Percentiles rank a stretch among this genome's conserved stretches.
Evolutionary conservation across 2,888 invertebrate species (phyloP).

Genomic region (Papilio demoleus): DNA sequence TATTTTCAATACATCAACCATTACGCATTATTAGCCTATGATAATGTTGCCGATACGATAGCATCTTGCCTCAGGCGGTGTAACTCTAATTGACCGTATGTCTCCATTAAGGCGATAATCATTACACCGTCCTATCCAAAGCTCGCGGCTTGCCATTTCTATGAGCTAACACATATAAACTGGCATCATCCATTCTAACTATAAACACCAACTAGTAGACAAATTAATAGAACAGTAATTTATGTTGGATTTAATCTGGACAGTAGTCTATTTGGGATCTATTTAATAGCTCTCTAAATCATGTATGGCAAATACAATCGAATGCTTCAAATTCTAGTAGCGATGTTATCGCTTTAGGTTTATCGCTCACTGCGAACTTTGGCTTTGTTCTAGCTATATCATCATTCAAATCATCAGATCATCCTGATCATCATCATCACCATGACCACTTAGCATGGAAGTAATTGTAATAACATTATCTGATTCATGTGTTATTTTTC

Average conservation of each 20-base stretch:
- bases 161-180: constrained; percentile 39
- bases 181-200: constrained; percentile 24
- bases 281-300: constrained; percentile 39
- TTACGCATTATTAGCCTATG: constrained; percentile 8
- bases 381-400: not conserved
- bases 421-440: not conserved
- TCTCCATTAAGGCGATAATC: constrained; percentile 35
- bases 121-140: constrained; percentile 31
- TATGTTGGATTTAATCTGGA: constrained; percentile 43
- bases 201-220: constrained; percentile 33
- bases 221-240: constrained; percentile 44
- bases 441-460: not conserved
- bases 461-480: not conserved
- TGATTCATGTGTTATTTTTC: not conserved
- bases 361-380: not conserved
- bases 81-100: constrained; percentile 37
- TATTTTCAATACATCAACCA: not conserved
- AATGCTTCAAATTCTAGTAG: constrained; percentile 23
- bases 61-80: constrained; percentile 22
- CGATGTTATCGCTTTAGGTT: constrained; percentile 32
- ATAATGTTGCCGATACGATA: constrained; percentile 20
- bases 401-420: no score
- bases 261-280: constrained; percentile 43
- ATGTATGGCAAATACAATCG: constrained; percentile 23
- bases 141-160: constrained; percentile 39